Percentiles rank a stretch among this genome's conserved stretches.
These are phyloP conservation scores for Leptoteleia sp. DNA, from an alignment of 1,140 invertebrate species.

Conservation along the genomic window DNA sequence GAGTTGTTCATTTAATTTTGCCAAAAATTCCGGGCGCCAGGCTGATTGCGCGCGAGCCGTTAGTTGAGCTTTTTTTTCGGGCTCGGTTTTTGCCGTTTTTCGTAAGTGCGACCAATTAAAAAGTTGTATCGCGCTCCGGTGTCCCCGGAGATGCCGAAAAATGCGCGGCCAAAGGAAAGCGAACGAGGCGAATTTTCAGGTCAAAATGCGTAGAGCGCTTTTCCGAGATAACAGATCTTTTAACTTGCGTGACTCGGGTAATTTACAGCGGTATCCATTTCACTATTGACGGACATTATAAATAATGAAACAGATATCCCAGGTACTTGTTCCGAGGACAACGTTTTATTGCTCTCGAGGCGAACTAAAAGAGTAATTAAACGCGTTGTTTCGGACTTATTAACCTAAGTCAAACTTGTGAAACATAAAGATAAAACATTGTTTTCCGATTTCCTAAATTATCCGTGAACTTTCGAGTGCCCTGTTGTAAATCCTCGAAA, in stretches of 20 bases:
- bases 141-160: constrained; percentile 20
- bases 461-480: constrained; percentile 31
- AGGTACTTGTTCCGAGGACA: constrained; percentile 17
- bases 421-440: constrained; percentile 39
- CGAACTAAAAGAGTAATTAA: constrained; percentile 49
- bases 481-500: constrained; percentile 25
- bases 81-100: constrained; percentile 55
- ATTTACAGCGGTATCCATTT: constrained; percentile 69
- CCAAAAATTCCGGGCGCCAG: constrained; percentile 73
- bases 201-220: constrained; percentile 42
- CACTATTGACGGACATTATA: constrained; percentile 45
- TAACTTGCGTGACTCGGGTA: constrained; percentile 70
- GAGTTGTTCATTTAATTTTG: constrained; percentile 77
- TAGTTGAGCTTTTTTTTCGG: constrained; percentile 18
- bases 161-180: neutral
- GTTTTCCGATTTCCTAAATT: constrained; percentile 39
- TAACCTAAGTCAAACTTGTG: constrained; percentile 35
- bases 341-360: constrained; percentile 34
- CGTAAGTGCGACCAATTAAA: constrained; percentile 50
- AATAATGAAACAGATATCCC: constrained; percentile 59
- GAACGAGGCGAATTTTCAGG: constrained; percentile 33
- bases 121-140: constrained; percentile 36
- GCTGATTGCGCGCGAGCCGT: constrained; percentile 51
- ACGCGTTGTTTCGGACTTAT: constrained; percentile 30
- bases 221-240: constrained; percentile 72